phyloP scores from a whole-genome alignment of 2,888 invertebrate species.

The Theretra japonica region DNA sequence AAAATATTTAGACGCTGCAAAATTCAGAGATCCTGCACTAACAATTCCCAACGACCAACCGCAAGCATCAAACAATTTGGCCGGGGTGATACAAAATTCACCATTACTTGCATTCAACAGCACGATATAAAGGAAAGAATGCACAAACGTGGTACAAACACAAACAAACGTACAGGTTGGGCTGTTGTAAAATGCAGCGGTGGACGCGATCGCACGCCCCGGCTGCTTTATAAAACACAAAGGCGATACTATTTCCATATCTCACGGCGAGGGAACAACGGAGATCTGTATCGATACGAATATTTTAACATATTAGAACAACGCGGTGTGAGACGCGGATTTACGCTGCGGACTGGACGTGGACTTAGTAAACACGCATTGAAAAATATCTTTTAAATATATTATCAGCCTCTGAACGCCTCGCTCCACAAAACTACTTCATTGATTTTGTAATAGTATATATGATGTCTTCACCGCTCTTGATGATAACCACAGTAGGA shows the following conservation, averaged over 20 bases:
- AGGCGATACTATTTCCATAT: constrained; percentile 61
- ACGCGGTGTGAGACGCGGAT: neutral
- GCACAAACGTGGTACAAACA: constrained; percentile 16
- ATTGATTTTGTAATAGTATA: too few species aligned
- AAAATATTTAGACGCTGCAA: too few species aligned
- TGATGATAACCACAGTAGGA: too few species aligned
- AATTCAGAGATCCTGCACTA: neutral
- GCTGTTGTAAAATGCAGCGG: constrained; percentile 36
- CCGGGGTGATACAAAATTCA: neutral
- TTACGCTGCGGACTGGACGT: neutral
- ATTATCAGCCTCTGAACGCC: too few species aligned
- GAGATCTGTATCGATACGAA: constrained; percentile 47
- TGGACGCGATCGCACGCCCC: constrained; percentile 41
- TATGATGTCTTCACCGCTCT: too few species aligned
- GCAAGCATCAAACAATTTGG: neutral
- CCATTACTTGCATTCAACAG: neutral
- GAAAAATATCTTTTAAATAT: too few species aligned
- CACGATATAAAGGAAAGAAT: constrained; percentile 4
- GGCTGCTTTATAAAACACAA: constrained; percentile 46
- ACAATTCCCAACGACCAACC: neutral
- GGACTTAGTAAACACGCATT: too few species aligned
- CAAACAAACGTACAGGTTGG: constrained; percentile 10
- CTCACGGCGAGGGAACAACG: constrained; percentile 50
- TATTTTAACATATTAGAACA: constrained; percentile 18
- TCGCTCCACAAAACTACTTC: too few species aligned